Evolutionary conservation across 2,113 vertebrate genomes (phyloP), one percentile per base, ranked within the genome.

Genomic region (Sisor rabdophorus): DNA sequence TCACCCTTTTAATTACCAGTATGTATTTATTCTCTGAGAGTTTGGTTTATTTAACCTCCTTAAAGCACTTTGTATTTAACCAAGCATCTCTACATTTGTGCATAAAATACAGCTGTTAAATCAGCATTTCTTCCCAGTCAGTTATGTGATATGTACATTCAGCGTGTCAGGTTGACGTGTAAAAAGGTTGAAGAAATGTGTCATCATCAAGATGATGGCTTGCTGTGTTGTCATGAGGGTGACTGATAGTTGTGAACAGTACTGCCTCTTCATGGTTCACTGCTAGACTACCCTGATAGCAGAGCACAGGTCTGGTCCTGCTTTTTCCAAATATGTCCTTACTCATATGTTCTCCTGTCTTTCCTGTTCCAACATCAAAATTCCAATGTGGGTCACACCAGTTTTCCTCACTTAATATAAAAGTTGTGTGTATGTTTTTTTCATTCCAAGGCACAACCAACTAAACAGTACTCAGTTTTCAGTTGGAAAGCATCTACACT

Each of bases 191-290:
- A 78, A 71, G 54, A 55, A 71, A 71, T 40, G 61, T 78, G 79
- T 83, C 76, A 74, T 81, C 73, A 36, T 76, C 69, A 58, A 52
- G 58, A 63, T 84, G 77, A 81, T 79, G 73, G 67, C 79, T 79
- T 74, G 70, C 74, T 71, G 24, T 71, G 59, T 77, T 79, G 80
- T 81, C 77, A 76, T 55, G 24, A 64, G 56, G 63, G 67, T 77
- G 83, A 84, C 59, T 81, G 84, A 83, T 73, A 63, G 71, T 22
- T 53, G 74, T 85, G 54, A 85, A 78, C 67, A 83, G 60, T 69
- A 58, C 65, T 83, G 79, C 73, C 63, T 70, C 78, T 77, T 40
- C 75, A 84, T 24, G 81, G 81, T 84, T 87, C 82, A 81, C 65
- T 78, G 75, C 20, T 26, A 65, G 75, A 73, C 71, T 67, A 73